These are phyloP conservation scores for Lepidonotus clava DNA, from an alignment of 2,888 invertebrate genomes.

Conservation along the genomic window DNA sequence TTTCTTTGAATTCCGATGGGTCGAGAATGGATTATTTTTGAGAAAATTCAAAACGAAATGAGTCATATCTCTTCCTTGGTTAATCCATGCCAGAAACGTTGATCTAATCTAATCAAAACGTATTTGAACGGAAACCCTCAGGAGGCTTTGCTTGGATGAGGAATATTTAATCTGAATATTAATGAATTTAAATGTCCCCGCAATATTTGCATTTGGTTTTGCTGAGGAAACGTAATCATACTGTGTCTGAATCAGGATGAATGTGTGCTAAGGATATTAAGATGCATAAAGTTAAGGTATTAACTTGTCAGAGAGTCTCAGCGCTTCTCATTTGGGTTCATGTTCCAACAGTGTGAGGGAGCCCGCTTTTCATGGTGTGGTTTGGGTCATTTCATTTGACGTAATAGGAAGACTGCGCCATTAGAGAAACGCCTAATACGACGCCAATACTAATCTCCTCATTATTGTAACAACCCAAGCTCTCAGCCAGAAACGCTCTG, in stretches of 20 bases:
- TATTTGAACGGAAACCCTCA: conserved; percentile 26
- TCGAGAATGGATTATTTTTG: not conserved
- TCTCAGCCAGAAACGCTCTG: not conserved
- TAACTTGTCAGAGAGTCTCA: not conserved
- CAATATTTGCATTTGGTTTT: conserved; percentile 41
- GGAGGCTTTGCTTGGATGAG: not conserved
- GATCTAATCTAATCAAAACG: conserved; percentile 46
- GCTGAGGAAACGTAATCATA: conserved; percentile 2
- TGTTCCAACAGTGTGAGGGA: not conserved
- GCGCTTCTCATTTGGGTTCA: not conserved
- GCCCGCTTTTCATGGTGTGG: not conserved
- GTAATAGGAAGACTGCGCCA: not conserved
- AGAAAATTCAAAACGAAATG: conserved; percentile 25
- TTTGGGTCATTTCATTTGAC: not conserved
- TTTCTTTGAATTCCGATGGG: conserved; percentile 37
- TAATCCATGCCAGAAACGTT: conserved; percentile 9
- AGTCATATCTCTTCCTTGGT: conserved; percentile 23
- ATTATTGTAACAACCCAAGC: not conserved
- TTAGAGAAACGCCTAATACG: not conserved
- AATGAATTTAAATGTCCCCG: conserved; percentile 33
- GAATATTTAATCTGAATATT: conserved; percentile 40
- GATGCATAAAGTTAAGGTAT: not conserved
- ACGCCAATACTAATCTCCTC: not conserved
- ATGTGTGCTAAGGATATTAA: not conserved
- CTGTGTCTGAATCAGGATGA: not conserved